A percentile compares a stretch with the other conserved stretches of the same genome.
These are phyloP conservation scores for Phoenicopterus ruber DNA, from an alignment of 2,113 vertebrate genomes.

Conservation along the genomic window DNA sequence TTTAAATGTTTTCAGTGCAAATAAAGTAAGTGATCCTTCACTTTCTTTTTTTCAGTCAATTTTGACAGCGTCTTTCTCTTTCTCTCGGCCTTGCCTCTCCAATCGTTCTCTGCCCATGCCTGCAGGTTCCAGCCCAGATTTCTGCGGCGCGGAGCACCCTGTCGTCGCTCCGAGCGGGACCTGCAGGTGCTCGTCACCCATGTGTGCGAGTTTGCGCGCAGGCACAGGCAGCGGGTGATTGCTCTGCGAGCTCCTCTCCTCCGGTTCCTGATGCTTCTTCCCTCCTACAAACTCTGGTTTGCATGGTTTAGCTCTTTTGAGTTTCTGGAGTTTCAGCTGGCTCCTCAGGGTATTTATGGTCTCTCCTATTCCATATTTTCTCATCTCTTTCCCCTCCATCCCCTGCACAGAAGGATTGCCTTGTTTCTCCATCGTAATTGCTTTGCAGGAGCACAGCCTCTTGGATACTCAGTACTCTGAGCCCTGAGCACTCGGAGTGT, in stretches of 20 bases:
- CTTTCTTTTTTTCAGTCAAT: background rate
- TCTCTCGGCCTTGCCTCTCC: background rate
- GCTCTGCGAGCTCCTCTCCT: background rate
- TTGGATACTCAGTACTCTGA: background rate
- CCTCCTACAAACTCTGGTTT: rapidly evolving
- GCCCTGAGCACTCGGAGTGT: background rate
- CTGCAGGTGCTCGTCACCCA: rapidly evolving
- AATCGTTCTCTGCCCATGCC: background rate
- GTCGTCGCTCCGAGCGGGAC: rapidly evolving
- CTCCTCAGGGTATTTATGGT: background rate
- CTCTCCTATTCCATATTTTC: background rate
- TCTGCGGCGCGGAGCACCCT: rapidly evolving
- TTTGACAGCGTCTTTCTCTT: background rate
- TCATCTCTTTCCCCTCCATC: background rate
- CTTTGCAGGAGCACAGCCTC: background rate
- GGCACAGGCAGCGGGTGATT: rapidly evolving
- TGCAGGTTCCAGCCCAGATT: background rate
- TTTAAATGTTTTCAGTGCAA: background rate
- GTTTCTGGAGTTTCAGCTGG: background rate
- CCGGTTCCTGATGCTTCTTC: background rate
- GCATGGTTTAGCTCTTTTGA: background rate
- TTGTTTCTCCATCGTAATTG: background rate
- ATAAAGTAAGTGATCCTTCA: background rate
- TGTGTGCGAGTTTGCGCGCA: rapidly evolving
- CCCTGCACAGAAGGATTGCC: background rate